phyloP scores from a whole-genome alignment of 2,888 invertebrate species.

The Temnothorax unifasciatus region DNA sequence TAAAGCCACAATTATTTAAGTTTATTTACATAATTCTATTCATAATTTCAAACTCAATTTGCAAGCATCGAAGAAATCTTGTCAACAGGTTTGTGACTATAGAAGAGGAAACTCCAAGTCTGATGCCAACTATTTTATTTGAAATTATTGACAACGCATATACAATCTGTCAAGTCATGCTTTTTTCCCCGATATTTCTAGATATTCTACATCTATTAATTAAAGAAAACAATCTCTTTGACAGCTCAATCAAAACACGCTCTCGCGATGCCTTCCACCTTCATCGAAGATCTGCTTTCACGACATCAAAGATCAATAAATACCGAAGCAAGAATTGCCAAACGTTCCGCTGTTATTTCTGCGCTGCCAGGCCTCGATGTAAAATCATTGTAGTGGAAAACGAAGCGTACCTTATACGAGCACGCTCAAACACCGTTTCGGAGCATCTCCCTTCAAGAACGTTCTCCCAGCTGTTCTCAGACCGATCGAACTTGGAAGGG shows the following conservation, averaged over 20 bases:
- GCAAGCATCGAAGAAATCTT: background rate
- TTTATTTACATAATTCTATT: background rate
- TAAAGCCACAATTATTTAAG: background rate
- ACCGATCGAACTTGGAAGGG: slow-evolving; percentile 65
- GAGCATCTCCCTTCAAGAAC: slow-evolving; percentile 67
- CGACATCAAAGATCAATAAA: slow-evolving; percentile 26
- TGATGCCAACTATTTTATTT: background rate
- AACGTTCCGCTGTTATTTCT: background rate
- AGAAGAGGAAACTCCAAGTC: background rate
- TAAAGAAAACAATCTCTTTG: background rate
- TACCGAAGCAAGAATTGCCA: background rate
- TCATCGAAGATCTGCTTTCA: background rate
- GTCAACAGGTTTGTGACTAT: background rate
- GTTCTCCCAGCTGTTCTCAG: slow-evolving; percentile 67
- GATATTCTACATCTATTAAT: background rate
- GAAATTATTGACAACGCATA: background rate
- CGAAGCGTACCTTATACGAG: slow-evolving; percentile 65
- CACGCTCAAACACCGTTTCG: slow-evolving; percentile 50
- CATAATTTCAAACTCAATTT: background rate
- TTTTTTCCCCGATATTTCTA: background rate
- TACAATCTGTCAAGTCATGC: background rate
- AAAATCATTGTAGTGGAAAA: background rate
- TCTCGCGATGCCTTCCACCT: background rate
- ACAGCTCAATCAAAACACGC: background rate
- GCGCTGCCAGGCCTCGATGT: background rate